Conservation (phyloP, 2,888 invertebrate genomes). For the Drosophila parthenogenetica region DNA sequence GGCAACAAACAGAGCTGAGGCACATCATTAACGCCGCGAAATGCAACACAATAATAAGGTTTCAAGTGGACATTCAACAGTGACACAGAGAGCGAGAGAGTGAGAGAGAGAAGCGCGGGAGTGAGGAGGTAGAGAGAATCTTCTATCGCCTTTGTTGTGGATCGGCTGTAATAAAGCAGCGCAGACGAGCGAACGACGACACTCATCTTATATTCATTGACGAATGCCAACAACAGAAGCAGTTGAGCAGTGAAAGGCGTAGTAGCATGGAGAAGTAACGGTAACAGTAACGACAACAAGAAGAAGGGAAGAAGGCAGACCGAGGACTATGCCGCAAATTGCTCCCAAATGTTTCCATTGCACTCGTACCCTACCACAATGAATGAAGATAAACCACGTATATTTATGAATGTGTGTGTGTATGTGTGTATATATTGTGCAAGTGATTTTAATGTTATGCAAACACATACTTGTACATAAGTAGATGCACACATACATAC, state of each 20-base stretch:
- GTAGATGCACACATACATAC: too few relatives aligned
- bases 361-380: slow-evolving; percentile 27
- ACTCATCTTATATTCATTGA: slow-evolving; percentile 67
- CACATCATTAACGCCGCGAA: slow-evolving; percentile 71
- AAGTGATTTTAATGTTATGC: slow-evolving; percentile 9
- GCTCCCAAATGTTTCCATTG: slow-evolving; percentile 30
- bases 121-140: background rate
- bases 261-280: too few relatives aligned
- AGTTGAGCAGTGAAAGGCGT: background rate
- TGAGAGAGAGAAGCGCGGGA: background rate
- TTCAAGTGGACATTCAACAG: slow-evolving; percentile 61
- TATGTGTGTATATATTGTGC: slow-evolving; percentile 7
- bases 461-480: slow-evolving; percentile 3
- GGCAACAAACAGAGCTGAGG: slow-evolving; percentile 17
- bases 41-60: slow-evolving; percentile 63
- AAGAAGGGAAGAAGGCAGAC: background rate
- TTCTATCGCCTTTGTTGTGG: slow-evolving; percentile 46
- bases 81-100: background rate
- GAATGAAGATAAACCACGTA: slow-evolving; percentile 28
- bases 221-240: slow-evolving; percentile 25
- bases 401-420: slow-evolving; percentile 14
- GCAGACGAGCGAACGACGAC: slow-evolving; percentile 19
- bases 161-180: slow-evolving; percentile 33
- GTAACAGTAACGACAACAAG: background rate
- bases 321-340: slow-evolving; percentile 27